Percentiles rank a stretch among this genome's conserved stretches.
Conservation (phyloP, 1,140 invertebrate genomes). For the Microplitis mediator region DNA sequence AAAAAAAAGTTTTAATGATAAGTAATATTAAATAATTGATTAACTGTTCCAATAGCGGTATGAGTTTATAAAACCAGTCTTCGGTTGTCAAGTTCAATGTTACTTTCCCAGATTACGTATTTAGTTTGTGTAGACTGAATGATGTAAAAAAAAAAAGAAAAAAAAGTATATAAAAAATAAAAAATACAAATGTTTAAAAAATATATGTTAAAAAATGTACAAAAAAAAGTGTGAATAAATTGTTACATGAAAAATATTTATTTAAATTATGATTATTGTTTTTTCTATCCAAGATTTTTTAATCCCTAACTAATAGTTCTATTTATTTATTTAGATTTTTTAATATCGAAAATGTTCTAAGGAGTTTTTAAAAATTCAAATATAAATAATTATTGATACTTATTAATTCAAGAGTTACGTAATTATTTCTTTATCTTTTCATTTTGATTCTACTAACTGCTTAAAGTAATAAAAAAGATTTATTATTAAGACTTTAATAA, state of each 20-base stretch:
- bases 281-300: neutral
- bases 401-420: no score
- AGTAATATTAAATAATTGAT: slow-evolving; percentile 30
- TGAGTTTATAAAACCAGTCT: slow-evolving; percentile 39
- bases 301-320: no score
- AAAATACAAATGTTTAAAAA: slow-evolving; percentile 28
- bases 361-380: no score
- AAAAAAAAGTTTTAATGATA: no score
- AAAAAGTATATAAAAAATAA: slow-evolving; percentile 26
- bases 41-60: slow-evolving; percentile 8
- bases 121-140: slow-evolving; percentile 29
- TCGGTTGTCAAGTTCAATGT: slow-evolving; percentile 35
- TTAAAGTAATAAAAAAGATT: no score
- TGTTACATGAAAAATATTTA: slow-evolving; percentile 51
- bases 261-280: slow-evolving; percentile 24
- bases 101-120: slow-evolving; percentile 12
- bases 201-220: slow-evolving; percentile 34
- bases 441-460: no score
- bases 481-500: no score
- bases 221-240: slow-evolving; percentile 50
- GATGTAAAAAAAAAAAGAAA: slow-evolving; percentile 11
- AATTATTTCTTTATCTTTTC: no score
- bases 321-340: no score
- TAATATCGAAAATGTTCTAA: no score
- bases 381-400: no score